These are phyloP conservation scores for Cassiopea xamachana DNA, from an alignment of 30 jellyfish, hydroid and myxozoan species.

Conservation along the genomic window DNA sequence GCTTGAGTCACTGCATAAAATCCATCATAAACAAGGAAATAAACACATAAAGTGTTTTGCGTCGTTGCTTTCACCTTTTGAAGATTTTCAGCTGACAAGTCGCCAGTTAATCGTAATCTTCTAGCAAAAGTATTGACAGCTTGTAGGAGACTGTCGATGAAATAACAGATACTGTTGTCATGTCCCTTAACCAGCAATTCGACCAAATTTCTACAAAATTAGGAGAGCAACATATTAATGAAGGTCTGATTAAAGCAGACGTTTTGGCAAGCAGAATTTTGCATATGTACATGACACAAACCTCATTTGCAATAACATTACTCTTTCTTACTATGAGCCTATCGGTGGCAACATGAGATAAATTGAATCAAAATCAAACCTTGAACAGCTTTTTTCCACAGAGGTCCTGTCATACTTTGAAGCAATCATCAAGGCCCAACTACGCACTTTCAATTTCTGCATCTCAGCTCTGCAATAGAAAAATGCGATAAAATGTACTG, in stretches of 20 bases:
- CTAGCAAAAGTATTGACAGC: slow-evolving; percentile 1
- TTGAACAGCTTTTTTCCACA: slow-evolving; percentile 32
- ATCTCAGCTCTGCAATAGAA: slow-evolving; percentile 9
- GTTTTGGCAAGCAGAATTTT: not conserved
- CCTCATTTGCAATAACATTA: not conserved
- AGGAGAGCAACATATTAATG: not conserved
- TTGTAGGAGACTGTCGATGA: slow-evolving; percentile 31
- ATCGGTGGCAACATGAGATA: not conserved
- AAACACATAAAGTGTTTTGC: not conserved
- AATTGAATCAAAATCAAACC: slow-evolving; percentile 8
- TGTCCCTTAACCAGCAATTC: slow-evolving; percentile 42
- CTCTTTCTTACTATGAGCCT: no score
- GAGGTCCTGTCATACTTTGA: slow-evolving; percentile 22
- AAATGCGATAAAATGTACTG: not conserved
- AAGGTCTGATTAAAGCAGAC: no score
- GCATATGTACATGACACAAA: not conserved
- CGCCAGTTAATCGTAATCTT: slow-evolving; percentile 31
- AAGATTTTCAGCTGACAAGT: slow-evolving; percentile 47
- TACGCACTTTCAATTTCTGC: not conserved
- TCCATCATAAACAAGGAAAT: not conserved
- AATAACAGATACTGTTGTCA: slow-evolving; percentile 43
- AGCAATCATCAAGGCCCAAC: slow-evolving; percentile 53
- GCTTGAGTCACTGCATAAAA: not conserved
- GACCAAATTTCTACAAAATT: slow-evolving; percentile 13
- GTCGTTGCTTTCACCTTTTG: slow-evolving; percentile 7